A percentile compares a stretch with the other conserved stretches of the same genome.
phyloP scores from a whole-genome alignment of 2,797 vertebrate species.

The Salarias fasciatus region DNA sequence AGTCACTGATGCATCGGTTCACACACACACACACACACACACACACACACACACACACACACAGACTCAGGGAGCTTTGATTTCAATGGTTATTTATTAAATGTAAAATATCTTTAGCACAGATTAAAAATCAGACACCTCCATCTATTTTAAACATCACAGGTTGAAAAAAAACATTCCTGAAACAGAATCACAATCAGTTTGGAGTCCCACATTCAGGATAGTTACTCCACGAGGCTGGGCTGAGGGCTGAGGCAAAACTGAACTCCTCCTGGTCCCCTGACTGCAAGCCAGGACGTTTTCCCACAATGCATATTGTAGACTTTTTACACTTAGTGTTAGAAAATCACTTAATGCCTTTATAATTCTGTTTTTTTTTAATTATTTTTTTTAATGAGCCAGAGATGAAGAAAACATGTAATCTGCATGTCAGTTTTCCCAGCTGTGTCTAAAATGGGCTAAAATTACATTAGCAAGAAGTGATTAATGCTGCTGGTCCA shows the following conservation, averaged over 20 bases:
- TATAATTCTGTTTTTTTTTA: constrained; percentile 31
- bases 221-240: constrained; percentile 64
- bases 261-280: constrained; percentile 57
- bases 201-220: constrained; percentile 74
- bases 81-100: constrained; percentile 90
- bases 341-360: constrained; percentile 37
- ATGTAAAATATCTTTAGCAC: constrained; percentile 91
- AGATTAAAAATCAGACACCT: constrained; percentile 89
- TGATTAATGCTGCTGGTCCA: not conserved
- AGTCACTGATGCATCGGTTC: constrained; percentile 1
- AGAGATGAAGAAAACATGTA: constrained; percentile 17
- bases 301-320: constrained; percentile 29
- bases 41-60: constrained; percentile 69
- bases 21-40: constrained; percentile 13
- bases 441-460: constrained; percentile 21
- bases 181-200: constrained; percentile 80
- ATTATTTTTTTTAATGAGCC: constrained; percentile 21
- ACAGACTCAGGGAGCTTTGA: constrained; percentile 53
- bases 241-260: constrained; percentile 85
- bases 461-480: constrained; percentile 12
- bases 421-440: constrained; percentile 9
- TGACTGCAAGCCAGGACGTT: constrained; percentile 40
- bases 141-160: constrained; percentile 85
- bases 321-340: constrained; percentile 28
- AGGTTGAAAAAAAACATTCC: constrained; percentile 81